Percentiles rank a stretch among this genome's conserved stretches.
Conservation (phyloP, 2,797 vertebrate genomes). For the Cyclopterus lumpus region DNA sequence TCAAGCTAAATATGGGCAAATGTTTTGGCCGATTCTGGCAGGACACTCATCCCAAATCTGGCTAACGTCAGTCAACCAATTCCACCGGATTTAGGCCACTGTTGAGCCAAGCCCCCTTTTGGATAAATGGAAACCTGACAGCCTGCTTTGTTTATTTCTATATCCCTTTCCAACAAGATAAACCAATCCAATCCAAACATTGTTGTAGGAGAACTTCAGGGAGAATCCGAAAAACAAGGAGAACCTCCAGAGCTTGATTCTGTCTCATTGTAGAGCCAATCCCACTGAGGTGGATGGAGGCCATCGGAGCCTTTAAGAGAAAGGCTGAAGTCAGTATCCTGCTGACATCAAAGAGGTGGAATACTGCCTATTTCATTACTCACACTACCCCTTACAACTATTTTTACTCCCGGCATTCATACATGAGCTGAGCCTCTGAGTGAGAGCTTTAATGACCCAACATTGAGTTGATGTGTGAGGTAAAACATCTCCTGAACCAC, state of each 20-base stretch:
- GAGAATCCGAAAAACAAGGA: not conserved
- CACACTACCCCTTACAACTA: slow-evolving; percentile 37
- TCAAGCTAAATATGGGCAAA: slow-evolving; percentile 36
- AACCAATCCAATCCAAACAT: not conserved
- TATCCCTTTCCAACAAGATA: not conserved
- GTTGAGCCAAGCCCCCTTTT: slow-evolving; percentile 32
- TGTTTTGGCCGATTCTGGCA: slow-evolving; percentile 45
- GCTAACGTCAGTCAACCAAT: slow-evolving; percentile 36
- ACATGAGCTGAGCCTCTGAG: slow-evolving; percentile 37
- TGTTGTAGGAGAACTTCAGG: not conserved
- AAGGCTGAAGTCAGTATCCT: slow-evolving; percentile 56
- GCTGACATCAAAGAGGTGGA: slow-evolving; percentile 68
- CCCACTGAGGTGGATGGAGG: slow-evolving; percentile 24
- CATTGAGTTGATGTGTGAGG: slow-evolving; percentile 42
- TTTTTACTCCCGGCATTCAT: slow-evolving; percentile 49
- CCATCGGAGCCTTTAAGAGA: slow-evolving; percentile 38
- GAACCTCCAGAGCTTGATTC: not conserved
- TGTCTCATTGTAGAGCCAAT: not conserved
- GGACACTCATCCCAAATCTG: slow-evolving; percentile 47
- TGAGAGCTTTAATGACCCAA: slow-evolving; percentile 57
- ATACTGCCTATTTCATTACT: slow-evolving; percentile 55
- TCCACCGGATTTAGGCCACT: slow-evolving; percentile 47
- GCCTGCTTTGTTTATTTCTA: not conserved
- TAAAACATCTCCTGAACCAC: slow-evolving; percentile 49
- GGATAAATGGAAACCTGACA: slow-evolving; percentile 8